A percentile compares a stretch with the other conserved stretches of the same genome.
These are phyloP conservation scores for Athalia cordata DNA, from an alignment of 2,888 invertebrate species.

Conservation along the genomic window DNA sequence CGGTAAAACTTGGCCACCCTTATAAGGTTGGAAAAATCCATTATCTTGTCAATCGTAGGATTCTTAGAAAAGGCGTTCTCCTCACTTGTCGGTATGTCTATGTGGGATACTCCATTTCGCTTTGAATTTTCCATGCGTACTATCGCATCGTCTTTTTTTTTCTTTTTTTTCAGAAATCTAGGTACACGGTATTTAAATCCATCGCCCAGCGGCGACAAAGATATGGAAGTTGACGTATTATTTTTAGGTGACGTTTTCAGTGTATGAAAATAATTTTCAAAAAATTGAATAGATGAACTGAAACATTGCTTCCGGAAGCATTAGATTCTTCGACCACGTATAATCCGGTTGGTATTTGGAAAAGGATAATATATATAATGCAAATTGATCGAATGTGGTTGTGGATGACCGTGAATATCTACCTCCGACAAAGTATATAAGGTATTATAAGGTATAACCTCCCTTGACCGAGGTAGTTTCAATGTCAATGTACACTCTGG, in stretches of 20 bases:
- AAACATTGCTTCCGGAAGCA: neutral
- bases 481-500: slow-evolving; percentile 6
- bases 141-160: too few relatives aligned
- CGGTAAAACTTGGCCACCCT: neutral
- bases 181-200: too few relatives aligned
- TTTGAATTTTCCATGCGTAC: too few relatives aligned
- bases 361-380: neutral
- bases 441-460: slow-evolving; percentile 16
- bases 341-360: neutral
- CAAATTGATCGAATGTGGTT: slow-evolving; percentile 9
- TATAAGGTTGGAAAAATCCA: neutral
- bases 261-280: too few relatives aligned
- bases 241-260: too few relatives aligned
- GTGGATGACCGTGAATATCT: slow-evolving; percentile 21
- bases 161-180: too few relatives aligned
- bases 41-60: neutral
- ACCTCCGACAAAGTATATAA: neutral
- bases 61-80: too few relatives aligned
- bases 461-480: slow-evolving; percentile 30
- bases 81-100: too few relatives aligned
- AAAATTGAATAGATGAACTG: too few relatives aligned
- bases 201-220: too few relatives aligned
- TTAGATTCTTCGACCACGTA: neutral
- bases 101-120: too few relatives aligned
- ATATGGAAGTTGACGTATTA: too few relatives aligned